Evolutionary conservation across 2,113 vertebrate species (phyloP), one percentile per base, ranked within the genome.

Genomic region (Channa argus): DNA sequence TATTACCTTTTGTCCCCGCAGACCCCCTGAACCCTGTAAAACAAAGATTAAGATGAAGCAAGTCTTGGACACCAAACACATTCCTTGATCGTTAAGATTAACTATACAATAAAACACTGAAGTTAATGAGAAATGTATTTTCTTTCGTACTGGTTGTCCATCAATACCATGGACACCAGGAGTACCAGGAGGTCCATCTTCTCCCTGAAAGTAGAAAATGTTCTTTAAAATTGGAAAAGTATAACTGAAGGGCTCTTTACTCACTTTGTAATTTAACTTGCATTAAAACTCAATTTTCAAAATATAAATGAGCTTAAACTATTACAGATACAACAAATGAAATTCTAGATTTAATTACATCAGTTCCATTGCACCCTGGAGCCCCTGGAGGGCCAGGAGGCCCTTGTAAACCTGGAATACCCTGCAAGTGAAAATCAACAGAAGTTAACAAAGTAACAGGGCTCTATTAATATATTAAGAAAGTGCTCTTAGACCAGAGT

Each of bases 1-100:
- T 44, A 74, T 86, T 95, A 97, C 96, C 96, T 97, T 97, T 53
- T 90, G 93, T 92, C 96, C 97, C 63, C 88, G 93, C 63, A 65
- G 74, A 64, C 97, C 96, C 63, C 93, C 93, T 68, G 82, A 76
- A 55, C 97, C 97, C 97, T 98, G 77, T 68, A 79, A 87, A 87
- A 79, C 13, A 84, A 85, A 59, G 37, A 41, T 5, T 58, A 76
- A 56, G 46, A 2, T 44, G 45, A 67, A 43, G 33, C 14, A 67
- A 24, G 38, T 41, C 71, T 67, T 63, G 12, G 44, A 24, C 13
- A 56, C 10, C 9, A 11, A 67, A 60, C n/a, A 52, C 5, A 7
- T 13, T n/a, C 10, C 2, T 43, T 49, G 1, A 53, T 53, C 14
- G 9, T 60, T 43, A n/a, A 46, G 36, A 53, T 36, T 34, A 14